These are phyloP conservation scores for Omphaloscelis lunosa DNA, from an alignment of 2,888 invertebrate species.

Conservation along the genomic window DNA sequence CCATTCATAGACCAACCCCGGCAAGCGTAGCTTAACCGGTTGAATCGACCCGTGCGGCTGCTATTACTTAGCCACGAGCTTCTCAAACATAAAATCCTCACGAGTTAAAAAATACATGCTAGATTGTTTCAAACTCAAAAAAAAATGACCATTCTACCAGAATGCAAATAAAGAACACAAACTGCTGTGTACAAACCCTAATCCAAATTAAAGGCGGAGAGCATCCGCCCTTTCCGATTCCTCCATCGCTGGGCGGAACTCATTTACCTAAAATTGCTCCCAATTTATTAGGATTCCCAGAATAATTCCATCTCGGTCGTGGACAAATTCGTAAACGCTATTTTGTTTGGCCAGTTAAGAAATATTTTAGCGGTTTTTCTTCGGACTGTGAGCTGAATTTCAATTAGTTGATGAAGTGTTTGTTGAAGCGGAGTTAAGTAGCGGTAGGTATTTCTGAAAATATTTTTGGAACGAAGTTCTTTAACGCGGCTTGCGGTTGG, in stretches of 20 bases:
- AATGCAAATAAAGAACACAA: constrained; percentile 54
- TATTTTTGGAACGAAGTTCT: not conserved
- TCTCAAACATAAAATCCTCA: too few relatives aligned
- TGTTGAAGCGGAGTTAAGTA: constrained; percentile 9
- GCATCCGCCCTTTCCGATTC: constrained; percentile 75
- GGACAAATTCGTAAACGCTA: constrained; percentile 64
- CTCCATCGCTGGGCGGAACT: constrained; percentile 72
- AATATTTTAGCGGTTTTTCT: constrained; percentile 49
- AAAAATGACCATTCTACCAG: constrained; percentile 12
- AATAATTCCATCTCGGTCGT: constrained; percentile 74
- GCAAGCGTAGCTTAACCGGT: too few relatives aligned
- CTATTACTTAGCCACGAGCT: too few relatives aligned
- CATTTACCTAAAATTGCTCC: constrained; percentile 84
- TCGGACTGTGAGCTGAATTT: constrained; percentile 38
- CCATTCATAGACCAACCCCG: too few relatives aligned
- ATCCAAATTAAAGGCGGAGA: constrained; percentile 78
- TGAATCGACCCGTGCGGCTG: too few relatives aligned
- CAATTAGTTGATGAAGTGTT: constrained; percentile 34
- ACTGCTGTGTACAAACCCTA: constrained; percentile 72
- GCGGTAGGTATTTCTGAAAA: not conserved
- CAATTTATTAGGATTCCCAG: constrained; percentile 84
- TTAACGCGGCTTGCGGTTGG: too few relatives aligned
- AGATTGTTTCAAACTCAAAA: not conserved
- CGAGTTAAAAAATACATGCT: not conserved
- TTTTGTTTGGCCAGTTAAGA: constrained; percentile 57